A percentile compares a stretch with the other conserved stretches of the same genome.
Conservation (phyloP, 2,797 vertebrate genomes). For the Schizopygopsis pylzovi region DNA sequence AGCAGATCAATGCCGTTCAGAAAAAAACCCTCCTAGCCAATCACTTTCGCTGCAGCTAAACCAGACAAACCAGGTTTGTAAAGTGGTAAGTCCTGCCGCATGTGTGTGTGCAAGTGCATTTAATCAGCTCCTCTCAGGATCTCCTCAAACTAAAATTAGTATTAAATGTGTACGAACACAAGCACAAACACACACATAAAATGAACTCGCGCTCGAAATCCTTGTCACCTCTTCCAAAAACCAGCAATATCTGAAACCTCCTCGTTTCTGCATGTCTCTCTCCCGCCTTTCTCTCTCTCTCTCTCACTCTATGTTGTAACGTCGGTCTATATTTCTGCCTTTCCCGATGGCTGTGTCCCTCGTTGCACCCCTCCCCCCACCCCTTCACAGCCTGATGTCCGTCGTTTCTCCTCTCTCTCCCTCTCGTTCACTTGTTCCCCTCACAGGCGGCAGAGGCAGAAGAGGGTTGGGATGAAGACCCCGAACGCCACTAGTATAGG, state of each 20-base stretch:
- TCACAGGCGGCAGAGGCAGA: constrained; percentile 99
- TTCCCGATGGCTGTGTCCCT: constrained; percentile 40
- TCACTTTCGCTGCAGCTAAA: constrained; percentile 19
- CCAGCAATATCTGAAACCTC: constrained; percentile 54
- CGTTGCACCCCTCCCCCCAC: not conserved
- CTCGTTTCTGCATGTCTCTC: constrained; percentile 51
- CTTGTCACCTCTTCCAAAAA: constrained; percentile 57
- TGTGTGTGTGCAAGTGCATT: constrained; percentile 64
- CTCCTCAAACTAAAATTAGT: constrained; percentile 9
- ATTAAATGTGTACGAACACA: constrained; percentile 44
- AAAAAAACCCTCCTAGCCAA: constrained; percentile 23
- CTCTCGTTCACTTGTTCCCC: constrained; percentile 50
- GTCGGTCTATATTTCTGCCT: constrained; percentile 50
- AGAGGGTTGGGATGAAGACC: constrained; percentile 99
- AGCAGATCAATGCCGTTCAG: not conserved
- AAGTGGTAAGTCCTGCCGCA: constrained; percentile 57
- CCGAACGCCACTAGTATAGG: constrained; percentile 98
- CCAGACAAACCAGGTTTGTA: constrained; percentile 57
- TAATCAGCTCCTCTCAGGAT: constrained; percentile 65
- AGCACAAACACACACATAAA: constrained; percentile 33
- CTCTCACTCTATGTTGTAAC: constrained; percentile 10
- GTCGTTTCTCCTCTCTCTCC: constrained; percentile 3
- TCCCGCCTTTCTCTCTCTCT: constrained; percentile 42
- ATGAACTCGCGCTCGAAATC: constrained; percentile 39
- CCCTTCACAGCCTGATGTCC: constrained; percentile 46